These are phyloP conservation scores for Eucidaris tribuloides DNA, from an alignment of 35 echinoderm and acorn worm species.

Conservation along the genomic window DNA sequence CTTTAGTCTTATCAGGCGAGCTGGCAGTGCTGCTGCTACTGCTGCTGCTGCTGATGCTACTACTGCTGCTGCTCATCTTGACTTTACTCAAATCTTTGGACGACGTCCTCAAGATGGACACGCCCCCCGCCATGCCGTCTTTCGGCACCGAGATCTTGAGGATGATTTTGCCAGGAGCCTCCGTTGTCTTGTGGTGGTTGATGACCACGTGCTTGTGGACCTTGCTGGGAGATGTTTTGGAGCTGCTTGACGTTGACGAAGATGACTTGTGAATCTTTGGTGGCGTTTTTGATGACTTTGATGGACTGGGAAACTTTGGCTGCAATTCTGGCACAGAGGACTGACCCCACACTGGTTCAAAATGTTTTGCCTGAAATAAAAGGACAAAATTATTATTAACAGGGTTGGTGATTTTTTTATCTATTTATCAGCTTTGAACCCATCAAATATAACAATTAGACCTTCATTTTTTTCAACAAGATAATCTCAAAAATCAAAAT, in stretches of 20 bases:
- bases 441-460: no score
- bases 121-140: background rate
- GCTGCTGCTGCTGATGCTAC: constrained; percentile 8
- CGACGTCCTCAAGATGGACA: constrained; percentile 3
- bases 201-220: constrained; percentile 21
- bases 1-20: background rate
- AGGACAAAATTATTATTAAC: no score
- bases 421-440: no score
- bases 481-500: no score
- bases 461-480: no score
- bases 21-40: background rate
- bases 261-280: constrained; percentile 28
- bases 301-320: background rate
- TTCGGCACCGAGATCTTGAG: constrained; percentile 4
- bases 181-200: background rate
- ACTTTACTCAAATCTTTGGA: background rate
- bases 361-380: constrained; percentile 76
- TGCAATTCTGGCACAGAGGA: constrained; percentile 33
- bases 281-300: constrained; percentile 4
- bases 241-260: background rate
- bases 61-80: constrained; percentile 1
- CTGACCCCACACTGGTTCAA: constrained; percentile 98
- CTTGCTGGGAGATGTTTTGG: background rate
- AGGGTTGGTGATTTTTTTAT: no score
- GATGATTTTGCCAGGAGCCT: background rate